A percentile compares a stretch with the other conserved stretches of the same genome.
These are phyloP conservation scores for Spongilla lacustris DNA, from an alignment of 37 sponge, comb jelly and placozoan genomes.

Conservation along the genomic window DNA sequence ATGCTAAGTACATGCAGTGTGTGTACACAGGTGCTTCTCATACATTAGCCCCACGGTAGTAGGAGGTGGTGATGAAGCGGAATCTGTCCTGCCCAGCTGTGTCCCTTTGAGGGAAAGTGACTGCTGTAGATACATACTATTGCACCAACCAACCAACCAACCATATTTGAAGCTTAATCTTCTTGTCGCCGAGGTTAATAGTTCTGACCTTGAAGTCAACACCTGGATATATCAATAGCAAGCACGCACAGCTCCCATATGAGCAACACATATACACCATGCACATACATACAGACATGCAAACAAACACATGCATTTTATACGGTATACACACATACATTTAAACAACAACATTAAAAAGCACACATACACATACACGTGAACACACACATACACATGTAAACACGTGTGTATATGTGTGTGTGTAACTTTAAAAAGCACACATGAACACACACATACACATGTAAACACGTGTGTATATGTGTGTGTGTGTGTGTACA, in stretches of 20 bases:
- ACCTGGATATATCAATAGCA: slow-evolving; percentile 16
- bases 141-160: background rate
- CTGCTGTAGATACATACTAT: background rate
- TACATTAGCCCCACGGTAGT: slow-evolving; percentile 97
- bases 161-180: slow-evolving; percentile 72
- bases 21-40: background rate
- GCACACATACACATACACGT: background rate
- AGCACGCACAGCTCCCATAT: too few species aligned
- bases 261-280: too few species aligned
- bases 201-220: slow-evolving; percentile 91
- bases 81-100: slow-evolving; percentile 96
- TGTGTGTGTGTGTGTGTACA: too few species aligned
- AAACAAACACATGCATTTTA: background rate
- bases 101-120: slow-evolving; percentile 63
- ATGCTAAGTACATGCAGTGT: too few species aligned
- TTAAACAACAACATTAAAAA: background rate
- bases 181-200: slow-evolving; percentile 71
- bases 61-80: slow-evolving; percentile 94
- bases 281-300: background rate
- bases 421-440: background rate
- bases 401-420: background rate
- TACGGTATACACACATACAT: background rate
- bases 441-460: background rate
- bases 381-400: background rate
- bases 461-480: background rate